These are phyloP conservation scores for Pygoscelis adeliae DNA, from an alignment of 2,113 vertebrate species.

Conservation along the genomic window DNA sequence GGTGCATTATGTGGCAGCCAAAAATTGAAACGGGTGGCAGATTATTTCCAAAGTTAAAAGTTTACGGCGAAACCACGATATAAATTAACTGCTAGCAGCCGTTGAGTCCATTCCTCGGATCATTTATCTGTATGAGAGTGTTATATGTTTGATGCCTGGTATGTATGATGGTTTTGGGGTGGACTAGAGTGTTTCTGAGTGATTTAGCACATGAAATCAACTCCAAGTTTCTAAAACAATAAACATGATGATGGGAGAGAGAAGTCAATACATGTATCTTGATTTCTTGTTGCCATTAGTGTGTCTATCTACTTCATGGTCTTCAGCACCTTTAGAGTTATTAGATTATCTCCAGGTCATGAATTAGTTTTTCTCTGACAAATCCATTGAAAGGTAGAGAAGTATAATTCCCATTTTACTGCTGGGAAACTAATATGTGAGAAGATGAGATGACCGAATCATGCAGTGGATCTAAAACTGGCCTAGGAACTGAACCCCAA, in stretches of 20 bases:
- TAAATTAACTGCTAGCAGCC: constrained; percentile 70
- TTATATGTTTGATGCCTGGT: constrained; percentile 56
- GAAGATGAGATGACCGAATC: neutral
- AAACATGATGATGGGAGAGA: constrained; percentile 13
- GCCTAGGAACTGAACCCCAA: neutral
- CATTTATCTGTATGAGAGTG: constrained; percentile 67
- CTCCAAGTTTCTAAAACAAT: constrained; percentile 52
- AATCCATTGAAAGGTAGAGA: neutral
- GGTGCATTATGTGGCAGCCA: constrained; percentile 63
- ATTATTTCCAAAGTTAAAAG: constrained; percentile 69
- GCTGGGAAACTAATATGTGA: neutral
- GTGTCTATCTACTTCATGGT: neutral
- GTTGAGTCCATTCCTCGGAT: constrained; percentile 56
- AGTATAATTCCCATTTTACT: neutral
- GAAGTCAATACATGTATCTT: constrained; percentile 5
- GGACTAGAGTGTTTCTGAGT: constrained; percentile 61
- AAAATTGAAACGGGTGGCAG: constrained; percentile 55
- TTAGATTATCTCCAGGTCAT: neutral
- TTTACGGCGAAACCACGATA: constrained; percentile 49
- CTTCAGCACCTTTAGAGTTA: neutral
- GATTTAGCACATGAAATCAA: constrained; percentile 47
- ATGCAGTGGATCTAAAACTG: neutral
- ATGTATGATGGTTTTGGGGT: constrained; percentile 39
- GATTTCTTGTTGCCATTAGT: neutral
- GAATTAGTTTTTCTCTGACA: neutral